Evolutionary conservation across 2,113 vertebrate genomes (phyloP).

Genomic region (Microcebus murinus): DNA sequence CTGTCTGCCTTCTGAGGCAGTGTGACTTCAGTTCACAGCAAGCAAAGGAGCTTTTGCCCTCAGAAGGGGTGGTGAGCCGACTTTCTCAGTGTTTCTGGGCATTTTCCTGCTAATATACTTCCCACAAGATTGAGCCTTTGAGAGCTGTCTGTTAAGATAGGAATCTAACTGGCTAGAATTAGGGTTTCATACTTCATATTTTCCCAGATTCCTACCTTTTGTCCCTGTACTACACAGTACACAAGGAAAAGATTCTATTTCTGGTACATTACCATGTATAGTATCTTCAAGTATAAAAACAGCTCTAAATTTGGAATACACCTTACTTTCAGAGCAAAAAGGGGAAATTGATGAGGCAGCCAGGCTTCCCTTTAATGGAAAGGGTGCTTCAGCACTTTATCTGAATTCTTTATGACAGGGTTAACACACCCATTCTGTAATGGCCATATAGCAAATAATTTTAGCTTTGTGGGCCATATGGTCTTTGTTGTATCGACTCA

Average conservation of each 20-base stretch:
- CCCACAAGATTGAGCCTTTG: not conserved
- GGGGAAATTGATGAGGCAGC: not conserved
- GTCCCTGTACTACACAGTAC: not conserved
- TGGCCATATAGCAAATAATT: not conserved
- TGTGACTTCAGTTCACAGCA: conserved; percentile 15
- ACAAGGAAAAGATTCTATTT: conserved; percentile 33
- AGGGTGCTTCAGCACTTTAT: not conserved
- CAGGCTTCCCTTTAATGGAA: conserved; percentile 1
- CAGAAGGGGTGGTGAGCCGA: not conserved
- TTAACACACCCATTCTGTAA: not conserved
- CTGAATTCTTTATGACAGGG: not conserved
- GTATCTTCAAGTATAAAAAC: conserved; percentile 38
- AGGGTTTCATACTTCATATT: conserved; percentile 8
- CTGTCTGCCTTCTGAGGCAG: conserved; percentile 26
- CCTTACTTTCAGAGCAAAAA: conserved; percentile 45
- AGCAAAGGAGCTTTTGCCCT: not conserved
- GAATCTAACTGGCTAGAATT: conserved; percentile 19
- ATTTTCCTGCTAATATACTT: not conserved
- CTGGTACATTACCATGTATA: conserved; percentile 16
- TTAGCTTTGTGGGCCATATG: not conserved
- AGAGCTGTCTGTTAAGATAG: not conserved
- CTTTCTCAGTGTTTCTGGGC: not conserved
- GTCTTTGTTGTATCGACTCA: not conserved
- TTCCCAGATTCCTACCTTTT: not conserved
- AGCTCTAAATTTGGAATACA: conserved; percentile 33